Conservation (phyloP, 1,140 invertebrate genomes). For the Aporrectodea caliginosa region DNA sequence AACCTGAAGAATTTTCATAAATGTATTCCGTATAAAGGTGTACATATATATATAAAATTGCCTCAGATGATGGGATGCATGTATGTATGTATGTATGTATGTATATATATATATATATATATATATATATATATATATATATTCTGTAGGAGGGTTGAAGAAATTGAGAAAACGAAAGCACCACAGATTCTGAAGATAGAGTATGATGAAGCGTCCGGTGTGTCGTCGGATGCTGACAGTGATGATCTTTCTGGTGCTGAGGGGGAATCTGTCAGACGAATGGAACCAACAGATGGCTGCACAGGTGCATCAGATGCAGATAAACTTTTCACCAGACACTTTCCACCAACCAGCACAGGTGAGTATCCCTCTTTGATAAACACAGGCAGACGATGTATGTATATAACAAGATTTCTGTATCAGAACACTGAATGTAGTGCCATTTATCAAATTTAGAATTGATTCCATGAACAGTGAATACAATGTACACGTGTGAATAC, state of each 20-base stretch:
- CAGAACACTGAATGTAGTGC: no score
- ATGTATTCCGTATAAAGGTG: no score
- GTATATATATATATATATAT: conserved; percentile 1
- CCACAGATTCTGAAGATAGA: neutral
- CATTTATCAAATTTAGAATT: no score
- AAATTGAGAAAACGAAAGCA: neutral
- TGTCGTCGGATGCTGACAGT: neutral
- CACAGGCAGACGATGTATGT: no score
- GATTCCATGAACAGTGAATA: no score
- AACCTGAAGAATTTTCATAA: no score
- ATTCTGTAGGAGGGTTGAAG: neutral
- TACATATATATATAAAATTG: no score
- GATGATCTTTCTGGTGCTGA: neutral
- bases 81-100: neutral
- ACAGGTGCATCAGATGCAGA: neutral
- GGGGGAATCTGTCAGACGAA: neutral
- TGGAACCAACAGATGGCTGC: neutral
- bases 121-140: neutral
- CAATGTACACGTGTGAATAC: no score
- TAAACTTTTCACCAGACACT: neutral
- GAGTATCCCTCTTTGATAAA: no score
- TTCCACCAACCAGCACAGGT: no score
- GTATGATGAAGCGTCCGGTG: neutral
- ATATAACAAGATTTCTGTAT: no score
- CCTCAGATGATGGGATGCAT: neutral